These are phyloP conservation scores for Ochropleura plecta DNA, from an alignment of 2,888 invertebrate genomes.

Conservation along the genomic window DNA sequence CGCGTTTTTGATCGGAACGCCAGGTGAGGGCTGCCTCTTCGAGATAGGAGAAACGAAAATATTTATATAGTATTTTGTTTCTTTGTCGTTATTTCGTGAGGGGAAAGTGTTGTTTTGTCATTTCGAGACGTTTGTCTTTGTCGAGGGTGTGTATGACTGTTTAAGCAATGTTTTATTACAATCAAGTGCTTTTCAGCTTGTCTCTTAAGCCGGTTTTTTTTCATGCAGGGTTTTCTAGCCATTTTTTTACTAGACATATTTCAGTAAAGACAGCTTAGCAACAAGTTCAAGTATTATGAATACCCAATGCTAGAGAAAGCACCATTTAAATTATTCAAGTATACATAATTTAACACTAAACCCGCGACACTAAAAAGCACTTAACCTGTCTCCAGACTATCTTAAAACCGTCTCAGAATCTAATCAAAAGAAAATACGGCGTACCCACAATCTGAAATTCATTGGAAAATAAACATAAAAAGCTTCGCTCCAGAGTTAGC, in stretches of 20 bases:
- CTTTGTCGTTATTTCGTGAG: constrained; percentile 48
- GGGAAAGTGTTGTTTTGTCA: constrained; percentile 52
- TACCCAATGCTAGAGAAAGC: background rate
- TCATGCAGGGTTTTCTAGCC: no score
- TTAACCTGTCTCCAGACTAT: constrained; percentile 15
- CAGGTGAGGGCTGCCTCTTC: constrained; percentile 73
- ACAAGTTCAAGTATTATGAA: background rate
- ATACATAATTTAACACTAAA: background rate
- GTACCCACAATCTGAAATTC: constrained; percentile 18
- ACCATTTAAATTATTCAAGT: background rate
- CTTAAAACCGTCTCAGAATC: constrained; percentile 20
- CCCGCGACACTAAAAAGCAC: constrained; percentile 11
- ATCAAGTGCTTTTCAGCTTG: constrained; percentile 4
- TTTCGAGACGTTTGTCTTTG: constrained; percentile 28
- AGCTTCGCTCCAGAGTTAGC: constrained; percentile 1
- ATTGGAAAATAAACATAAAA: constrained; percentile 38
- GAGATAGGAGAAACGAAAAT: constrained; percentile 70
- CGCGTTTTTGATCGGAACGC: constrained; percentile 70
- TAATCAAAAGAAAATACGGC: constrained; percentile 32
- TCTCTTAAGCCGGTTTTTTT: background rate
- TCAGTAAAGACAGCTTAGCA: background rate
- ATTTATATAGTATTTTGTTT: constrained; percentile 76
- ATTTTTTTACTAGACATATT: background rate
- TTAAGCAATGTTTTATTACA: constrained; percentile 25
- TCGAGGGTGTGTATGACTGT: constrained; percentile 15